These are phyloP conservation scores for Parnassius orleans DNA, from an alignment of 2,888 invertebrate genomes.

Conservation along the genomic window DNA sequence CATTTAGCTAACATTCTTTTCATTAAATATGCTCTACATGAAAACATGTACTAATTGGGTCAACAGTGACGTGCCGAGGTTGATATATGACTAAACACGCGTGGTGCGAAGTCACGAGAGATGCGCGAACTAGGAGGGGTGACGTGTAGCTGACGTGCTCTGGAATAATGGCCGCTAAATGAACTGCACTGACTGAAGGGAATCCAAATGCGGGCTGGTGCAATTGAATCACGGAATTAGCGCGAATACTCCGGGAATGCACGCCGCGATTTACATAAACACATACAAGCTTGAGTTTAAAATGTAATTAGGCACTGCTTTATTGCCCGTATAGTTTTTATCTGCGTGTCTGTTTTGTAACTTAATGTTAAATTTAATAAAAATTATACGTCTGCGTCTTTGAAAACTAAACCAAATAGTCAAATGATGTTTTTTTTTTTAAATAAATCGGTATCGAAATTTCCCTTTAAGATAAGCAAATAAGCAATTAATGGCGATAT, in stretches of 20 bases:
- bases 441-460: too few species aligned
- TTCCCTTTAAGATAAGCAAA: too few species aligned
- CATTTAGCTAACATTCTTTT: background rate
- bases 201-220: constrained; percentile 43
- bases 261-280: constrained; percentile 22
- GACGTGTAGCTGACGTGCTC: constrained; percentile 48
- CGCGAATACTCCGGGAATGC: constrained; percentile 15
- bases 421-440: too few species aligned
- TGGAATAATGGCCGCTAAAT: constrained; percentile 65
- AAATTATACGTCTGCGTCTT: background rate
- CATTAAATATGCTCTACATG: background rate
- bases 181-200: constrained; percentile 51
- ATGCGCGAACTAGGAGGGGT: background rate
- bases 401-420: too few species aligned
- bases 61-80: background rate
- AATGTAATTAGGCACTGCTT: constrained; percentile 1
- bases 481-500: too few species aligned
- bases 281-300: constrained; percentile 20
- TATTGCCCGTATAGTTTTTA: background rate
- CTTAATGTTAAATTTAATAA: background rate
- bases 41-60: constrained; percentile 17
- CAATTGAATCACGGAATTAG: constrained; percentile 30
- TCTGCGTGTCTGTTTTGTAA: background rate
- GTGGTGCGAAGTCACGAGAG: constrained; percentile 12
- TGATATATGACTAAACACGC: constrained; percentile 20